phyloP scores from a whole-genome alignment of 2,797 vertebrate genomes.

The Etheostoma nigrum region DNA sequence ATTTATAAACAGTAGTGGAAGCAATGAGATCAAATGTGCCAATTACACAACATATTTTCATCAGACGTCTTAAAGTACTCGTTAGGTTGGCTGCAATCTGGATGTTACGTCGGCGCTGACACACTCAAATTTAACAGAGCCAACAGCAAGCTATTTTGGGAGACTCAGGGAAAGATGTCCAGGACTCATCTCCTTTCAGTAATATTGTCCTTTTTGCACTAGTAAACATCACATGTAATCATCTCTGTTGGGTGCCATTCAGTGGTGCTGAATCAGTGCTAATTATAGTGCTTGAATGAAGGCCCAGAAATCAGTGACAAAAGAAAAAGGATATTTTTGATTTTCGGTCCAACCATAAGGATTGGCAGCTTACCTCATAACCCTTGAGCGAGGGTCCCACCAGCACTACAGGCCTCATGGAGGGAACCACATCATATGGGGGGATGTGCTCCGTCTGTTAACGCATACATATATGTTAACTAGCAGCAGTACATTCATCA shows the following conservation, averaged over 20 bases:
- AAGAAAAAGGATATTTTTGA: not conserved
- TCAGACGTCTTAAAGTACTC: conserved; percentile 52
- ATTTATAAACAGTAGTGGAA: not conserved
- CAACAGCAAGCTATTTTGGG: conserved; percentile 52
- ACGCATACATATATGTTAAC: conserved; percentile 56
- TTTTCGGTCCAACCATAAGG: not conserved
- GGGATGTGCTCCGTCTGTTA: conserved; percentile 94
- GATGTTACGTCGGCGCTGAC: conserved; percentile 53
- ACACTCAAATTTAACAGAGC: conserved; percentile 38
- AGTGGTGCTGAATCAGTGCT: not conserved
- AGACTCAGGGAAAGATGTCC: conserved; percentile 4
- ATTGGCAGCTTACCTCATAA: conserved; percentile 89
- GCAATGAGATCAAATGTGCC: conserved; percentile 32
- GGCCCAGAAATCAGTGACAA: not conserved
- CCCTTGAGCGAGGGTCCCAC: conserved; percentile 97
- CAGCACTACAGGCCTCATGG: conserved; percentile 97
- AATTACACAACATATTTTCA: conserved; percentile 60
- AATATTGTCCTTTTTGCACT: not conserved
- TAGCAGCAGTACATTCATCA: conserved; percentile 34
- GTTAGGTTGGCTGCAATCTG: conserved; percentile 54
- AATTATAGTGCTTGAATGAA: not conserved
- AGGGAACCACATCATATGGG: conserved; percentile 97
- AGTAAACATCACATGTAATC: not conserved
- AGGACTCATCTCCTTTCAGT: conserved; percentile 17
- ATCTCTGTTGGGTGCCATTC: not conserved